Evolutionary conservation across 2,888 invertebrate genomes (phyloP).

Genomic region (Strigamia crassipes): DNA sequence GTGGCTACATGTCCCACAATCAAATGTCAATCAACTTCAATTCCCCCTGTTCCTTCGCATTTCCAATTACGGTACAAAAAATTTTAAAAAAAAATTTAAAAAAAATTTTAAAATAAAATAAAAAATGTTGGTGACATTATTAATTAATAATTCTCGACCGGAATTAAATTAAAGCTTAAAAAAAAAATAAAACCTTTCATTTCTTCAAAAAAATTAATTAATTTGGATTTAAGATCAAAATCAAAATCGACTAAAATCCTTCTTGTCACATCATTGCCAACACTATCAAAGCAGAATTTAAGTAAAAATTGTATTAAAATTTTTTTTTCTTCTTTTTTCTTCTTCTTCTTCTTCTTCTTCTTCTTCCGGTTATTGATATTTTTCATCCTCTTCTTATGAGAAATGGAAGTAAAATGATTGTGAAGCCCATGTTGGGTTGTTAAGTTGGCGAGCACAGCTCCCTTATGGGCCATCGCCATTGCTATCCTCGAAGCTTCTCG

Average conservation of each 20-base stretch:
- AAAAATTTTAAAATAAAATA: too few species aligned
- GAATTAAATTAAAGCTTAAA: constrained; percentile 29
- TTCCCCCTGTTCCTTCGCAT: background rate
- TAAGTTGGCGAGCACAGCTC: constrained; percentile 7
- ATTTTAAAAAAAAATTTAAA: too few species aligned
- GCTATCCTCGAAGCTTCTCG: background rate
- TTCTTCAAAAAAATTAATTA: background rate
- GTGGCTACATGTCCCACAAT: background rate
- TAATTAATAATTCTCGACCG: constrained; percentile 23
- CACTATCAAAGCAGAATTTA: background rate
- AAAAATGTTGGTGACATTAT: background rate
- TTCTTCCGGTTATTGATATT: background rate
- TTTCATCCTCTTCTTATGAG: background rate
- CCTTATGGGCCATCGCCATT: background rate
- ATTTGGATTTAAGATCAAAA: background rate
- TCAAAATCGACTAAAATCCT: background rate
- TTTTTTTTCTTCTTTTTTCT: background rate
- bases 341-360: background rate
- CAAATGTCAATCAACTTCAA: background rate
- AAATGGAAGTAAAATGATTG: constrained; percentile 35
- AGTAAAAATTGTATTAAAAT: background rate
- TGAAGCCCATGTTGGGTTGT: constrained; percentile 26
- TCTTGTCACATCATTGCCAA: background rate
- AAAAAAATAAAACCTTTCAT: background rate
- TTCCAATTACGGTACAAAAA: background rate